Evolutionary conservation across 2,888 invertebrate genomes (phyloP), one percentile per base, ranked within the genome.

Genomic region (Temnothorax rugatulus): DNA sequence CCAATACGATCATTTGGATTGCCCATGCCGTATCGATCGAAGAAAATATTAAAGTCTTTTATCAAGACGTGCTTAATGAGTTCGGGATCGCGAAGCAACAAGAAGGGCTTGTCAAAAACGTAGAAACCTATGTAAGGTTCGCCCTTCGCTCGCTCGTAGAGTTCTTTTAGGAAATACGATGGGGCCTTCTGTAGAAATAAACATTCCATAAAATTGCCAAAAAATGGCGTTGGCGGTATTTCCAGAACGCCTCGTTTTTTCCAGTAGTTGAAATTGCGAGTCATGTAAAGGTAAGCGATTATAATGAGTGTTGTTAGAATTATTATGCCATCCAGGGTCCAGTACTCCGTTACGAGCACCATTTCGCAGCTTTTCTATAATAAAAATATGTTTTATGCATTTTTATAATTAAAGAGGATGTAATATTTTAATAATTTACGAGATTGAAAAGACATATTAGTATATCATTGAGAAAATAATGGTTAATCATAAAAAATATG

Each of bases 1-100:
- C 94, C 95, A 38, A 95, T 66, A 0, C 90, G 74, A 89, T 95
- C 95, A 0, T 89, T 76, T 69, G 95, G 92, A 0, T 93, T 91
- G 86, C 95, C 94, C 11, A 89, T 34, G 1, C 68, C 77, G 84
- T 82, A 93, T 82, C 95, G 93, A 86, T 95, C 93, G 0, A 91
- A 86, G 86, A 95, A 95, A 21, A 92, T 93, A 86, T 94, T 93
- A 61, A 95, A 95, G 84, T 96, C 95, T 75, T 95, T 95, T 4
- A 95, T 93, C 11, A 95, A 76, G 2, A 95, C 87, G 0, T 93
- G 91, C 87, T 95, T 95, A 0, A 95, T 89, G 7, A 95, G 64
- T 29, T 95, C 95, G 0, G 93, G 94, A 64, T 95, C 95, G 2
- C 95, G 94, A 25, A 95, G 87, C 2, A 95, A 41, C 25, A 95